Base-by-base conservation (phyloP, 2,797 vertebrate species). In the Propithecus deckenii region DNA sequence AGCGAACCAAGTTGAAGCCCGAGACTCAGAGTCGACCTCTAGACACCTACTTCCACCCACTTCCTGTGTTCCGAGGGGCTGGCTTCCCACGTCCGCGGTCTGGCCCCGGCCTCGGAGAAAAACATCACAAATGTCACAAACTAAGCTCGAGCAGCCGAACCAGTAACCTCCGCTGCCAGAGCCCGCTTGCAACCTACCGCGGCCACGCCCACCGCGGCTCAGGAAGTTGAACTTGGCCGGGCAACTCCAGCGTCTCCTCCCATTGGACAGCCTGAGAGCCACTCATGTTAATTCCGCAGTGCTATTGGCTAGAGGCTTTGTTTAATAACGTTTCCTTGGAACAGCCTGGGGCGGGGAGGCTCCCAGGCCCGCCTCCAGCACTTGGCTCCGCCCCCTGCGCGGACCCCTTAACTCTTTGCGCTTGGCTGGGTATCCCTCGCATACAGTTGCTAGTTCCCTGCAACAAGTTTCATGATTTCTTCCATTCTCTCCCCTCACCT, bases 31-130 rank as follows among this genome's bases (percentile, higher is more conserved):
- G 61, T 28, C 2, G 30, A 14, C 30, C 59, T 43, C 63, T 1
- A 1, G 74, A 90, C 89, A 98, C 98, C 85, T 98, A 98, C 98
- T 98, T 98, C 72, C 59, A 95, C 95, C 95, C 97, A 98, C 38
- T 86, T 97, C 95, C 28, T 98, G 84, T 80, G 93, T 32, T 98
- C 98, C 1, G 80, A 87, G 7, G 91, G 88, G 61, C 65, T 94
- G 55, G 72, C 2, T 32, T 92, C 96, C 35, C 61, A 48, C 0
- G 57, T 61, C 43, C 20, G 28, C 3, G 80, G 81, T 50, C 85
- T 38, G 48, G 46, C n/a, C 52, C 89, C 7, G 1, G 52, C 61
- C 23, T 71, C 38, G 0, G 86, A 63, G 9, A 3, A 17, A 32
- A 95, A 95, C 98, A 98, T 98, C 22, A 38, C 87, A 9, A 85